Evolutionary conservation across 2,797 vertebrate species (phyloP).

Genomic region (Antennarius maculatus): DNA sequence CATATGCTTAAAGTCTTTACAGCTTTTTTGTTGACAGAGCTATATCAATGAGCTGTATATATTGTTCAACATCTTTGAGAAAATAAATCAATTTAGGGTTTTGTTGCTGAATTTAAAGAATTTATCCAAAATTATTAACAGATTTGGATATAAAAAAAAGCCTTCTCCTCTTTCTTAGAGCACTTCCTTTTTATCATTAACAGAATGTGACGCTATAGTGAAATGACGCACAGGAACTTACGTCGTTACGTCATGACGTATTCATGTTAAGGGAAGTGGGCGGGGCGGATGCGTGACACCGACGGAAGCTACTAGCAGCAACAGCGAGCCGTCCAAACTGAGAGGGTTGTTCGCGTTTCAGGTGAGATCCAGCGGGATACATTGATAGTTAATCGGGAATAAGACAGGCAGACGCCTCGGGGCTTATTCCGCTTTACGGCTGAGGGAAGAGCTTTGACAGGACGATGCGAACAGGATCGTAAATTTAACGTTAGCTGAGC

Average conservation of each 20-base stretch:
- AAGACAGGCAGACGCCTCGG: neutral
- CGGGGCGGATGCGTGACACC: neutral
- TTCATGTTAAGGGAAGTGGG: constrained; percentile 11
- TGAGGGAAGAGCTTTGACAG: neutral
- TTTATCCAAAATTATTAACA: no score
- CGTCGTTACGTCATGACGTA: constrained; percentile 34
- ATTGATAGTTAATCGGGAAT: neutral
- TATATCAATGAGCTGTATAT: no score
- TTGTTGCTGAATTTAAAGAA: no score
- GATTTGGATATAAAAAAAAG: no score
- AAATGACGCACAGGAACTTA: no score
- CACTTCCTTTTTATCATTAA: no score
- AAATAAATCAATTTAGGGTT: no score
- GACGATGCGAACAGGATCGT: constrained; percentile 1
- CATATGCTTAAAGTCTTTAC: no score
- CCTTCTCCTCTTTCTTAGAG: no score
- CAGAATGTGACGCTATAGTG: no score
- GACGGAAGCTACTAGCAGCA: neutral
- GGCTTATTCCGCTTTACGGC: neutral
- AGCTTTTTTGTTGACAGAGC: no score
- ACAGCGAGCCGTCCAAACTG: neutral
- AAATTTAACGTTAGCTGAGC: constrained; percentile 15
- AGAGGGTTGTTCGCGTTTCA: constrained; percentile 32
- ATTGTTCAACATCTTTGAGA: no score
- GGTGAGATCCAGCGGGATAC: constrained; percentile 19